Conservation (phyloP, 2,888 invertebrate species). For the Dynastes maya region DNA sequence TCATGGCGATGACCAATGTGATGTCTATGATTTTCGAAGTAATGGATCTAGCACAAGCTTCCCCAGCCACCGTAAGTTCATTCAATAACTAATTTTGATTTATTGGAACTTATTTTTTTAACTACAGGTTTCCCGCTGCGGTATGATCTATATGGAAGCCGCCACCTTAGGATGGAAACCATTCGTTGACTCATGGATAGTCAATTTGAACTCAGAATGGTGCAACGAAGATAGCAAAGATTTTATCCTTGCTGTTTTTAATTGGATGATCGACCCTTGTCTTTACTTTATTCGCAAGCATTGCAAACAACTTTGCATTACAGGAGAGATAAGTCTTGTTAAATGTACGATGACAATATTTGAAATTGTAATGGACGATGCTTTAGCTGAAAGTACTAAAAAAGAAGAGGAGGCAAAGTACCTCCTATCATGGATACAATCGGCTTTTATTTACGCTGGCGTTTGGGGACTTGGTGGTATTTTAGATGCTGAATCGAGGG, state of each 20-base stretch:
- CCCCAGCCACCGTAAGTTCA: constrained; percentile 83
- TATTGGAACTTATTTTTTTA: neutral
- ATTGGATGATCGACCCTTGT: constrained; percentile 87
- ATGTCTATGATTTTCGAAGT: constrained; percentile 94
- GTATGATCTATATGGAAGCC: constrained; percentile 94
- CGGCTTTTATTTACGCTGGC: constrained; percentile 81
- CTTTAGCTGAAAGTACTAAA: constrained; percentile 73
- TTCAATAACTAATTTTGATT: neutral
- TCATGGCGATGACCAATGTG: constrained; percentile 84
- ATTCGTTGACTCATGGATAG: constrained; percentile 87
- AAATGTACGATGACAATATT: constrained; percentile 82
- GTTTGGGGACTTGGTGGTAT: constrained; percentile 92
- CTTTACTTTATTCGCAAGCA: constrained; percentile 81
- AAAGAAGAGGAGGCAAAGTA: constrained; percentile 79
- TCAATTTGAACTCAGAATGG: constrained; percentile 78
- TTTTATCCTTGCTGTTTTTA: constrained; percentile 76
- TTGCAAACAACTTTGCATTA: constrained; percentile 78
- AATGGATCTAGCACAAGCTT: constrained; percentile 88
- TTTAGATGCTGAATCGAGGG: constrained; percentile 81
- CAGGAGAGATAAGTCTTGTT: constrained; percentile 82
- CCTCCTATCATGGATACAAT: constrained; percentile 82
- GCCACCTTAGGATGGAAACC: constrained; percentile 87
- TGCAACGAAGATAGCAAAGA: constrained; percentile 78
- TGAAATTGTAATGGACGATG: constrained; percentile 85
- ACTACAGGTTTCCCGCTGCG: constrained; percentile 80